Base-by-base conservation (phyloP, 2,113 vertebrate genomes). In the Urocynchramus pylzowi region DNA sequence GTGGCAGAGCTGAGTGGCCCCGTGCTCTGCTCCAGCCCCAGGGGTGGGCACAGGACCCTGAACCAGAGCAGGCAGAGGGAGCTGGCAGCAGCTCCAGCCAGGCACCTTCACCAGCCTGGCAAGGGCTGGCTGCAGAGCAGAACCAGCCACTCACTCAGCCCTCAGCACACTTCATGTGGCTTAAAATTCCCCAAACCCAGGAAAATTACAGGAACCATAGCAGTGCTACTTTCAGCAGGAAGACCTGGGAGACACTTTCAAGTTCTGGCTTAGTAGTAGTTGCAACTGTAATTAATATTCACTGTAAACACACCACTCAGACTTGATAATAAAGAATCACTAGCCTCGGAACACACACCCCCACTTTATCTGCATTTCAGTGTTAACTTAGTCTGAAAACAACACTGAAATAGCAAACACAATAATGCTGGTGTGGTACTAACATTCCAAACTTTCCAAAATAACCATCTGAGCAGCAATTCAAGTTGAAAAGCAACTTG, bases 401-500 rank as follows among this genome's bases (percentile, higher is more conserved):
- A 96, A 67, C 92, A 84, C 92, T 94, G 87, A 74, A 95, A 92
- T 7, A 95, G 94, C 53, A 79, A 93, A 82, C 57, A 85, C 90
- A 91, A 37, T 69, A 92, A 95, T 3, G 19, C 70, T 85, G 50
- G 73, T 96, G 85, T 5, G 4, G 90, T 93, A 90, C 93, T 87
- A 91, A 76, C 94, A 74, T 95, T 96, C 87, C 94, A 95, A 96
- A 97, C 92, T 97, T 97, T 95, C 93, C 96, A 97, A 95, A 97
- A 97, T 96, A 97, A 96, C 95, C 90, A 94, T 96, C 89, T 96
- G 94, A 97, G 93, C 93, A 97, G 93, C 93, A 96, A 93, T 94
- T 96, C 84, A 87, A 95, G 91, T 94, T 97, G 96, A 97, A 97
- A 97, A 96, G 87, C 96, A 95, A 96, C 91, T 92, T 91, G 90